Evolutionary conservation across 1,140 invertebrate genomes (phyloP).

Genomic region (Anastatus disparis): DNA sequence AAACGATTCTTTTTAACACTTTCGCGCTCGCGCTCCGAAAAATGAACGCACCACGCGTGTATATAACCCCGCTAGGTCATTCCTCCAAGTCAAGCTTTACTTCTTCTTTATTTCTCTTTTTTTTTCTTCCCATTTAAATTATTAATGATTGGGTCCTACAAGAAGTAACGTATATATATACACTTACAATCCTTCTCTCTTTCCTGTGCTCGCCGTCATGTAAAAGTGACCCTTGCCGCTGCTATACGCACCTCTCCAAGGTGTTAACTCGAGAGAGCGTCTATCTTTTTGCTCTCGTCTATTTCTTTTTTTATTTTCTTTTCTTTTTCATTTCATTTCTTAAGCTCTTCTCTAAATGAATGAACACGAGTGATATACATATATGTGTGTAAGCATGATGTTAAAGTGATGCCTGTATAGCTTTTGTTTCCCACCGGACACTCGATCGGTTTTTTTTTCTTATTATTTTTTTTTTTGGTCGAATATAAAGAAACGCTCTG

Average conservation of each 20-base stretch:
- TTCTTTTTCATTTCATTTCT: conserved; percentile 17
- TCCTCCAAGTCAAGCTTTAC: conserved; percentile 19
- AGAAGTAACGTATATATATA: too few species aligned
- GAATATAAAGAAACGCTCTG: conserved; percentile 16
- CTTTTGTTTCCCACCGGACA: conserved; percentile 21
- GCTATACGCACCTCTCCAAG: too few species aligned
- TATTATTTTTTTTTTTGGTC: too few species aligned
- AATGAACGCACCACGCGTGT: background rate
- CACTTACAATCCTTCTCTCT: background rate
- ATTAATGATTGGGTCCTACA: conserved; percentile 28
- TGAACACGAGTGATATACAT: background rate
- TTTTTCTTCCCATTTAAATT: conserved; percentile 32
- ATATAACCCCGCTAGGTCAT: conserved; percentile 2
- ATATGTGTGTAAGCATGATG: too few species aligned
- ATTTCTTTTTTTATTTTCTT: too few species aligned
- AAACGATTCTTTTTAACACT: conserved; percentile 15
- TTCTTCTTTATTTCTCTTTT: background rate
- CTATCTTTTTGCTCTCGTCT: too few species aligned
- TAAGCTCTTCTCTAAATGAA: background rate
- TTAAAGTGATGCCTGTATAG: background rate
- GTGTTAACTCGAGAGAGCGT: conserved; percentile 27
- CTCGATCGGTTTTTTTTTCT: background rate
- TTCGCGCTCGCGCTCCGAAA: background rate
- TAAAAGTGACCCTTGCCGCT: conserved; percentile 14
- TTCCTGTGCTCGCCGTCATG: background rate